Percentiles rank a stretch among this genome's conserved stretches.
These are phyloP conservation scores for Agrypnia vestita DNA, from an alignment of 1,140 invertebrate genomes.

Conservation along the genomic window DNA sequence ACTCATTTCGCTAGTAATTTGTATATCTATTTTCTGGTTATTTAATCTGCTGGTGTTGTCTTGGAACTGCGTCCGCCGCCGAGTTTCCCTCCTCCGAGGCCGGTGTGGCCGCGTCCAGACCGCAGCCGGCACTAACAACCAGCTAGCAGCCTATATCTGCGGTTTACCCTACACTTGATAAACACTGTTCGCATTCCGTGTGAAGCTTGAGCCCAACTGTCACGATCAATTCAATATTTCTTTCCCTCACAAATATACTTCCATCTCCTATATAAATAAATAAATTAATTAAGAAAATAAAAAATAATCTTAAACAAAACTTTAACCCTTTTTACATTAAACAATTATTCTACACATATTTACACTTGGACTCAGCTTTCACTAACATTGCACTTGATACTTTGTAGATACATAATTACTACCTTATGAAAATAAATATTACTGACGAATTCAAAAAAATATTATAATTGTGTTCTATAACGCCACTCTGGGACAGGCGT, in stretches of 20 bases:
- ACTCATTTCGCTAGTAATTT: background rate
- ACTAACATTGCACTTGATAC: no score
- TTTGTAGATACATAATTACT: no score
- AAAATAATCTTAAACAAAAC: no score
- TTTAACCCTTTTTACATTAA: no score
- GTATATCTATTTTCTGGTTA: constrained; percentile 19
- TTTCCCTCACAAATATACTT: background rate
- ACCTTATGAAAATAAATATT: no score
- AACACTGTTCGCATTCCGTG: constrained; percentile 27
- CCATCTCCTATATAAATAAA: no score
- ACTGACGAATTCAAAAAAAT: no score
- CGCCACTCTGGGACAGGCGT: no score
- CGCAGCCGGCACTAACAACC: constrained; percentile 7
- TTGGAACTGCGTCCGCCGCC: background rate
- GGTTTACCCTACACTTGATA: constrained; percentile 45
- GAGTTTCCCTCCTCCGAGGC: background rate
- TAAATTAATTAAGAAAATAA: no score
- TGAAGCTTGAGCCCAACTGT: constrained; percentile 7
- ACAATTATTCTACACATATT: no score
- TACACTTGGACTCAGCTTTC: no score
- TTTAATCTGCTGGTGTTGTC: background rate
- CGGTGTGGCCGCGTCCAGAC: constrained; percentile 18
- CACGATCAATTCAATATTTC: background rate
- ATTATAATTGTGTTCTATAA: no score
- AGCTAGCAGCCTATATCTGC: constrained; percentile 32